A percentile compares a stretch with the other conserved stretches of the same genome.
phyloP scores from a whole-genome alignment of 1,140 invertebrate genomes.

The Zaprionus lachaisei region DNA sequence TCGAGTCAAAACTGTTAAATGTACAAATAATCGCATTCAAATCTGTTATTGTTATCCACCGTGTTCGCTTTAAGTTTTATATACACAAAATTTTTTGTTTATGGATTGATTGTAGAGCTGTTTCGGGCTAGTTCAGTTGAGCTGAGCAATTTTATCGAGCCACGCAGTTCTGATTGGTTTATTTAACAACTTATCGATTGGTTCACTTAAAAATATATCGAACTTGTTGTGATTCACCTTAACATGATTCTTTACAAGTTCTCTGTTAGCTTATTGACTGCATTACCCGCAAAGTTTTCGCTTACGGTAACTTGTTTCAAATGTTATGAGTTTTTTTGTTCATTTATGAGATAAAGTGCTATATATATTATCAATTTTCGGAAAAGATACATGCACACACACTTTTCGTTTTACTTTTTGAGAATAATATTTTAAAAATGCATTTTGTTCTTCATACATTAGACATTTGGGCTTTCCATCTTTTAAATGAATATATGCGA shows the following conservation, averaged over 20 bases:
- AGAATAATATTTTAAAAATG: not conserved
- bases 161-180: not conserved
- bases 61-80: conserved; percentile 53
- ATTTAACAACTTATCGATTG: not conserved
- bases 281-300: not conserved
- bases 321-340: too few relatives aligned
- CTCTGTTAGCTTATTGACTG: not conserved
- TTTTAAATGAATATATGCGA: not conserved
- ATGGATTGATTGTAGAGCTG: conserved; percentile 70
- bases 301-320: too few relatives aligned
- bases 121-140: conserved; percentile 32
- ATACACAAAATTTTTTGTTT: conserved; percentile 70
- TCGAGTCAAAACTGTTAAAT: conserved; percentile 51
- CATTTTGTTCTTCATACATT: not conserved
- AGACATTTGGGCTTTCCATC: not conserved
- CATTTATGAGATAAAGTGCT: too few relatives aligned
- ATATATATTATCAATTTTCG: too few relatives aligned
- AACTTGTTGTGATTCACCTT: not conserved
- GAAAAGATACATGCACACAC: too few relatives aligned
- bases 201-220: conserved; percentile 9
- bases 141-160: conserved; percentile 35
- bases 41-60: conserved; percentile 34
- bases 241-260: not conserved
- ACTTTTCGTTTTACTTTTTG: too few relatives aligned
- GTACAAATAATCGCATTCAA: conserved; percentile 25